These are phyloP conservation scores for Hermetia illucens DNA, from an alignment of 1,140 invertebrate species.

Conservation along the genomic window DNA sequence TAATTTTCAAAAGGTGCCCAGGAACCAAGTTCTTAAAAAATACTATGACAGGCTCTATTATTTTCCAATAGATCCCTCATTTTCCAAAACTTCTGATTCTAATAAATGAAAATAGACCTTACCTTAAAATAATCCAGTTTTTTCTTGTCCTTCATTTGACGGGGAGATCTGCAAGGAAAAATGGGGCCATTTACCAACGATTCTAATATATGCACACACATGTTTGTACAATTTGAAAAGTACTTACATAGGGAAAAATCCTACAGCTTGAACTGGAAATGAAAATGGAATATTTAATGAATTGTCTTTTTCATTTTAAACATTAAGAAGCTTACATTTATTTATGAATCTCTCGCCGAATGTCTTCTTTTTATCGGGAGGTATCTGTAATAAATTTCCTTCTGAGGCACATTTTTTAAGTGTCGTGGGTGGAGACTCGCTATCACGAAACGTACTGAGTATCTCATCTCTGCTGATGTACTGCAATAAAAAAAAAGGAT, in stretches of 20 bases:
- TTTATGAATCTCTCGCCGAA: constrained; percentile 21
- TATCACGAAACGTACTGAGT: constrained; percentile 2
- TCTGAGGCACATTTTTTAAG: constrained; percentile 25
- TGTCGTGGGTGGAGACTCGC: constrained; percentile 12
- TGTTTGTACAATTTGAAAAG: too few relatives aligned
- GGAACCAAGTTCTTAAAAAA: not conserved
- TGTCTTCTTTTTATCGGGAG: constrained; percentile 25
- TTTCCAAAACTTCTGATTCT: not conserved
- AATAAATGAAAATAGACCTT: not conserved
- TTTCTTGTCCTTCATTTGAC: too few relatives aligned
- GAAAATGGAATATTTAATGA: too few relatives aligned
- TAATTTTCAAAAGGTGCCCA: not conserved
- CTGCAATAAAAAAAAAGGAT: constrained; percentile 11
- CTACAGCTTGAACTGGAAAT: too few relatives aligned
- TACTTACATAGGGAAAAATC: too few relatives aligned
- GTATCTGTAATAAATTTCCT: constrained; percentile 21
- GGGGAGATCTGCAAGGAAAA: too few relatives aligned
- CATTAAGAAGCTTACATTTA: constrained; percentile 18
- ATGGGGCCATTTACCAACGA: too few relatives aligned
- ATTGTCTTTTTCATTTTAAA: too few relatives aligned
- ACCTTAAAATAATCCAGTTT: not conserved
- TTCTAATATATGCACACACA: too few relatives aligned
- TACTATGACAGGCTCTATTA: not conserved
- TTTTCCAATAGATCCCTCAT: not conserved
- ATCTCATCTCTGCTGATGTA: constrained; percentile 28